A percentile compares a stretch with the other conserved stretches of the same genome.
These are phyloP conservation scores for Phthorimaea operculella DNA, from an alignment of 1,140 invertebrate species.

Conservation along the genomic window DNA sequence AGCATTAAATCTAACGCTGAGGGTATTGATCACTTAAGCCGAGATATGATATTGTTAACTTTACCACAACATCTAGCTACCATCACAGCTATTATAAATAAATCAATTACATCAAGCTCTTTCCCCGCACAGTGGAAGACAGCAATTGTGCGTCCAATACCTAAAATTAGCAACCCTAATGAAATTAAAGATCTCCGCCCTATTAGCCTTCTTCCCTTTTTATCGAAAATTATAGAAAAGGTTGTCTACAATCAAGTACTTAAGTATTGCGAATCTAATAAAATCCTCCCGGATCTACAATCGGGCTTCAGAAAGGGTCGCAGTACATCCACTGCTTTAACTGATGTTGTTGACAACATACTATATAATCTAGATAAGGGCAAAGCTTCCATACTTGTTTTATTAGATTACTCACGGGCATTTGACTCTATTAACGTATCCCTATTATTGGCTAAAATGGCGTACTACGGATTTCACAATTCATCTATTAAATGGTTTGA, in stretches of 20 bases:
- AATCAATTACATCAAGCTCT: background rate
- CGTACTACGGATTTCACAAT: background rate
- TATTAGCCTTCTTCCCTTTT: background rate
- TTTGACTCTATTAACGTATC: constrained; percentile 2
- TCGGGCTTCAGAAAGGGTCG: background rate
- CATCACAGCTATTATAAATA: background rate
- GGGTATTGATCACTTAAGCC: background rate
- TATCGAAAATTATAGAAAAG: constrained; percentile 1
- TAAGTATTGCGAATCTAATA: constrained; percentile 1
- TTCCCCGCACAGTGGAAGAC: background rate
- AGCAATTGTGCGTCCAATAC: background rate
- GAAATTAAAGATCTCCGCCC: background rate
- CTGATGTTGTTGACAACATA: background rate
- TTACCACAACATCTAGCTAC: background rate
- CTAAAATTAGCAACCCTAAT: background rate
- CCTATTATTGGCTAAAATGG: background rate
- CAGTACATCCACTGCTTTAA: background rate
- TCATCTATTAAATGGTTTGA: background rate
- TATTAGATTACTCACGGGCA: background rate
- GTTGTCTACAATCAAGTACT: background rate
- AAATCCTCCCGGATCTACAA: background rate
- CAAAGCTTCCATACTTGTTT: background rate
- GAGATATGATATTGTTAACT: background rate
- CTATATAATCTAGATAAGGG: background rate
- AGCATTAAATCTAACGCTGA: too few relatives aligned